Evolutionary conservation across 2,797 vertebrate species (phyloP).

Genomic region (Sebastiscus tertius): DNA sequence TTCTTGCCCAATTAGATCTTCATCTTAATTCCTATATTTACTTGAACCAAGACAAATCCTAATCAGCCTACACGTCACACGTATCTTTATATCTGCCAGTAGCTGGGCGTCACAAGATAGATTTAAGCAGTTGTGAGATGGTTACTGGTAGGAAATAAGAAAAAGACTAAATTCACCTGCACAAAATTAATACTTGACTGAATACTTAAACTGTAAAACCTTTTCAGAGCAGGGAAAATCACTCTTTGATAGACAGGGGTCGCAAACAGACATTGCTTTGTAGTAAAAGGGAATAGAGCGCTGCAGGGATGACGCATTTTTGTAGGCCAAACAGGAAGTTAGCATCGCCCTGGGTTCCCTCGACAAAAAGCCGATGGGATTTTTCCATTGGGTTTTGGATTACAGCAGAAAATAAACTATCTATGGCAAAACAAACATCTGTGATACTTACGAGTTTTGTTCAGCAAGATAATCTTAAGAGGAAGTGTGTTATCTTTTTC

Average conservation of each 20-base stretch:
- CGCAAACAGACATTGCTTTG: neutral
- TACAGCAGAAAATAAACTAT: no score
- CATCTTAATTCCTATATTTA: constrained; percentile 52
- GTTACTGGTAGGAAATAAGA: neutral
- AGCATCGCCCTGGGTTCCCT: no score
- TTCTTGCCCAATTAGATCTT: constrained; percentile 55
- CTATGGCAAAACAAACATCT: no score
- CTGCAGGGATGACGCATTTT: no score
- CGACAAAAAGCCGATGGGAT: no score
- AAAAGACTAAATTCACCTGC: neutral
- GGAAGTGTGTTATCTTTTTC: constrained; percentile 24
- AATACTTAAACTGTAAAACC: neutral
- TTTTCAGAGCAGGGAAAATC: neutral
- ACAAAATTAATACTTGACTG: neutral
- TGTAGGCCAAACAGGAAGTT: no score
- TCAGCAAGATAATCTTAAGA: neutral
- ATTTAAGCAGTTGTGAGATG: neutral
- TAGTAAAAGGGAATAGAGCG: neutral
- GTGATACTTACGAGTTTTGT: no score
- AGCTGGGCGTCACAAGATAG: neutral
- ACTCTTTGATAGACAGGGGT: neutral
- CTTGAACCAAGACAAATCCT: constrained; percentile 14
- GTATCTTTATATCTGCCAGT: neutral
- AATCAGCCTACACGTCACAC: constrained; percentile 1
- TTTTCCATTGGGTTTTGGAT: no score